Evolutionary conservation across 1,140 invertebrate genomes (phyloP), one percentile per base, ranked within the genome.

Genomic region (Pentalonia nigronervosa): DNA sequence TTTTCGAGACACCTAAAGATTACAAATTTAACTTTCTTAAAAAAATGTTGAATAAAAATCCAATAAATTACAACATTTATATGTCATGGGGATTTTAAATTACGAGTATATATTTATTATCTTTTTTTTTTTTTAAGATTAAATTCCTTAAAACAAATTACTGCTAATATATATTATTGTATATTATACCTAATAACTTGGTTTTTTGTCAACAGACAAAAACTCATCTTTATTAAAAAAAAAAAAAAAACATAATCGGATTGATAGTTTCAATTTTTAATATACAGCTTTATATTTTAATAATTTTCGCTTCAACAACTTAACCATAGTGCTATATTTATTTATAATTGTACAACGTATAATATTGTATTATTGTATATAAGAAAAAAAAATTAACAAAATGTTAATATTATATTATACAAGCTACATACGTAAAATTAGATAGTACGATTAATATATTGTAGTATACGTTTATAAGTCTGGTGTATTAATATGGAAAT

Each of bases 11-110:
- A 84, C 56, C 48, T 84, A 53, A 83, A 92, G 47, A 83, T 92
- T 83, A 92, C n/a, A 92, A 92, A 84, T 92, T 92, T 83, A 92
- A 92, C 91, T 81, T 91, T 76, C 41, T 53, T 30, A 30, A 34
- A 34, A 56, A 90, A 90, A 90, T 23, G 23, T 45, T 45, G 88
- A 90, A 90, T 89, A 89, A 89, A 89, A 53, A 34, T 90, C 53
- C 36, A 90, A 90, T 90, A 90, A 90, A 90, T 90, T 90, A 90
- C 34, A 89, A 50, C 41, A 56, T 90, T 90, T 90, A 60, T 60
- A 23, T 90, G 88, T 90, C 53, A 90, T 25, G 34, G 3, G 4
- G 36, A 30, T 60, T 56, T 90, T 41, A 30, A 90, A 90, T 60
- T 90, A 90, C 34, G 50, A 90, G 36, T 56, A 41, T 30, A 53